phyloP scores from a whole-genome alignment of 2,888 invertebrate species.

The Dryobota labecula region DNA sequence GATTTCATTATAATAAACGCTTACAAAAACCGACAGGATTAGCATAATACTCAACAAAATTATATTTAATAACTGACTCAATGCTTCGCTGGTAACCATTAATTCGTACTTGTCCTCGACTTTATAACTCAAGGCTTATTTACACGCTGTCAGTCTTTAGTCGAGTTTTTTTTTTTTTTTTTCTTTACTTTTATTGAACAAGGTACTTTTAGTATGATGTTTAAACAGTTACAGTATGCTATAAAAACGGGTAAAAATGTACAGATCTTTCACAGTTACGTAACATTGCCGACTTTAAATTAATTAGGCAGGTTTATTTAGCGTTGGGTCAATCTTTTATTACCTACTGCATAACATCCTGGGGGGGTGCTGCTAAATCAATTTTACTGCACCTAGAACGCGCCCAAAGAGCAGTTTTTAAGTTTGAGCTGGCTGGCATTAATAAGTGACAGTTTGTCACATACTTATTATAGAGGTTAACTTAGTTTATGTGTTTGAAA shows the following conservation, averaged over 20 bases:
- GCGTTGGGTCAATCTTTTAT: too few species aligned
- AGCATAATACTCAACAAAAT: constrained; percentile 59
- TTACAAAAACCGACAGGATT: constrained; percentile 52
- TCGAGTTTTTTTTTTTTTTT: constrained; percentile 16
- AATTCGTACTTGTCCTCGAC: constrained; percentile 51
- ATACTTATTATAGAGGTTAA: too few species aligned
- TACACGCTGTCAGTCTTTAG: constrained; percentile 29
- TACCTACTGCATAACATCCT: too few species aligned
- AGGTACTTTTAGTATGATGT: not conserved
- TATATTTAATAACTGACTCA: constrained; percentile 57
- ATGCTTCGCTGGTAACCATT: constrained; percentile 36
- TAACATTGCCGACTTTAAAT: too few species aligned
- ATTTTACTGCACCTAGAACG: too few species aligned
- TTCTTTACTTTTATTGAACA: not conserved
- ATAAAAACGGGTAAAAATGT: not conserved
- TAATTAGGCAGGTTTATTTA: too few species aligned
- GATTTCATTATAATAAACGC: constrained; percentile 55
- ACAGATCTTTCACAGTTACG: too few species aligned
- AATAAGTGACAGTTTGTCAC: too few species aligned
- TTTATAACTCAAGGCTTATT: constrained; percentile 50
- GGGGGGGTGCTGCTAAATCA: too few species aligned
- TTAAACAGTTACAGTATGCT: not conserved
- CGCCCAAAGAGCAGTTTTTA: too few species aligned
- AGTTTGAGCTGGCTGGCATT: too few species aligned
- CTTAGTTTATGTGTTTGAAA: too few species aligned